Percentiles rank a stretch among this genome's conserved stretches.
Conservation (phyloP, 2,113 vertebrate genomes). For the Coreoperca whiteheadi region DNA sequence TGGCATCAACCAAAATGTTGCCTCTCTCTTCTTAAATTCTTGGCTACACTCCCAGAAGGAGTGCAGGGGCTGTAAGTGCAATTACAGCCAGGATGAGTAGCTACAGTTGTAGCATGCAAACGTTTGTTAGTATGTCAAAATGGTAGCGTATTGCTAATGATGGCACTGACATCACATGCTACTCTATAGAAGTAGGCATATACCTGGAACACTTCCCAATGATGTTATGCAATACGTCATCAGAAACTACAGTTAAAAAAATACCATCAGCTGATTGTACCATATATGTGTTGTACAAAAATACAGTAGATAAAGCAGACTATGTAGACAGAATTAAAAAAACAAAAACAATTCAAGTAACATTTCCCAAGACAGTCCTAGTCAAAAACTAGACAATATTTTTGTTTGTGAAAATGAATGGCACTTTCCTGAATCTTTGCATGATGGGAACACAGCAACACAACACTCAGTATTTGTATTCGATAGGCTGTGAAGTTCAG, state of each 20-base stretch:
- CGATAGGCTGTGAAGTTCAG: conserved; percentile 28
- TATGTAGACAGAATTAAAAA: conserved; percentile 21
- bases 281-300: too few relatives aligned
- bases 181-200: not conserved
- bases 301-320: not conserved
- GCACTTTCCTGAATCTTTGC: conserved; percentile 29
- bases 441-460: conserved; percentile 34
- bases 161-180: not conserved
- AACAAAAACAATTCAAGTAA: conserved; percentile 14
- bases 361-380: conserved; percentile 28
- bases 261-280: not conserved
- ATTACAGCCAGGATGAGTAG: conserved; percentile 10
- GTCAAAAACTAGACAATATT: conserved; percentile 33
- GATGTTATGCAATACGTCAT: not conserved
- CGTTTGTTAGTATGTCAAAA: not conserved
- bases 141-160: not conserved
- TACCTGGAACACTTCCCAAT: not conserved
- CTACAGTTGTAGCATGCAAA: not conserved
- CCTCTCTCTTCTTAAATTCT: conserved; percentile 2
- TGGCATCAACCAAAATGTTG: not conserved
- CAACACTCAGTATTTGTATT: conserved; percentile 34
- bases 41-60: conserved; percentile 36
- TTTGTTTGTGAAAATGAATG: conserved; percentile 33
- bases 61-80: not conserved
- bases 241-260: not conserved